phyloP scores from a whole-genome alignment of 2,888 invertebrate genomes.

The Notocelia uddmanniana region DNA sequence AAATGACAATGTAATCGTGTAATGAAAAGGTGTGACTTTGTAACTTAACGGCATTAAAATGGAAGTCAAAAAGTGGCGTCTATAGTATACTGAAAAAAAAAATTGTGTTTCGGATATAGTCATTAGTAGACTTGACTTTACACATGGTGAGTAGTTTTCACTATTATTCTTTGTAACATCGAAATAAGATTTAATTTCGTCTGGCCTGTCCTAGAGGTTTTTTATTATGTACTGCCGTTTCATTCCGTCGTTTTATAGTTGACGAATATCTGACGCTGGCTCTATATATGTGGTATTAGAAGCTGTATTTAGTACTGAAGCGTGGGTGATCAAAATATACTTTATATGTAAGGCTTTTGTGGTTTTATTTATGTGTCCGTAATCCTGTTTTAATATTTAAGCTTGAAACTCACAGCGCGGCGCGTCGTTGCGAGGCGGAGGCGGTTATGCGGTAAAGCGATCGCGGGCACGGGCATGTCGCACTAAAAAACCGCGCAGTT shows the following conservation, averaged over 20 bases:
- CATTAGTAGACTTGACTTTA: background rate
- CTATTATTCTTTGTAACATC: background rate
- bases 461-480: too few relatives aligned
- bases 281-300: conserved; percentile 23
- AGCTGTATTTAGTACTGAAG: conserved; percentile 26
- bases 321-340: conserved; percentile 39
- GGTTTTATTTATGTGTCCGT: conserved; percentile 18
- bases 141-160: background rate
- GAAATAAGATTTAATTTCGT: background rate
- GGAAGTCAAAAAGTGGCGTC: too few relatives aligned
- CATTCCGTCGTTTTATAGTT: background rate
- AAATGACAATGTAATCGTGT: too few relatives aligned
- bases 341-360: conserved; percentile 30
- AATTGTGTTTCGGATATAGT: too few relatives aligned
- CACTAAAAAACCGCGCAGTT: too few relatives aligned
- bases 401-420: too few relatives aligned
- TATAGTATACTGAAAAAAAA: too few relatives aligned
- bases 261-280: conserved; percentile 8
- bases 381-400: background rate
- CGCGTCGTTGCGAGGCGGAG: too few relatives aligned
- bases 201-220: background rate
- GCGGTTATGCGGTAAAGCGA: too few relatives aligned
- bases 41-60: too few relatives aligned
- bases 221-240: background rate
- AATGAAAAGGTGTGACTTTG: too few relatives aligned